Percentiles rank a stretch among this genome's conserved stretches.
phyloP scores from a whole-genome alignment of 2,113 vertebrate genomes.

The Ibidorhyncha struthersii region DNA sequence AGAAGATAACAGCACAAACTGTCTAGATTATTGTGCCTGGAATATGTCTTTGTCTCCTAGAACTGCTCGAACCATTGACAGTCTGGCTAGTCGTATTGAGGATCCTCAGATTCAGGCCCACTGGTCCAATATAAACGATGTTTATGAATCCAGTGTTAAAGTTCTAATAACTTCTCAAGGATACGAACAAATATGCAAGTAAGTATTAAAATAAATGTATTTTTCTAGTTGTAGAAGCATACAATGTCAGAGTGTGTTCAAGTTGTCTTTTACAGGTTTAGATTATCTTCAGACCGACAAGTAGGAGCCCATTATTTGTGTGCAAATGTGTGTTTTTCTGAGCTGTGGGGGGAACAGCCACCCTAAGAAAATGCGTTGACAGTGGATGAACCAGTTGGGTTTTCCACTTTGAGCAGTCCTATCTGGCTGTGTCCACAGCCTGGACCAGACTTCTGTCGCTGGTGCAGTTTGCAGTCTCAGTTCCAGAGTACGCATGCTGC shows the following conservation, averaged over 20 bases:
- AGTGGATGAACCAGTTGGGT: not conserved
- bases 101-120: constrained; percentile 99
- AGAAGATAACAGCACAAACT: not conserved
- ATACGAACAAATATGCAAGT: constrained; percentile 99
- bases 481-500: not conserved
- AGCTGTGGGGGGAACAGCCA: not conserved
- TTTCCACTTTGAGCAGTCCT: not conserved
- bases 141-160: constrained; percentile 98
- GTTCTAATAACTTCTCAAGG: constrained; percentile 98
- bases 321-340: not conserved
- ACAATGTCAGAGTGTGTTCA: not conserved
- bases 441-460: not conserved
- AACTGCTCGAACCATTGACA: constrained; percentile 95
- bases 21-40: not conserved
- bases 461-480: not conserved
- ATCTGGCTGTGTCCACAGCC: not conserved
- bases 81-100: constrained; percentile 92
- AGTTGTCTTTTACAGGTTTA: not conserved
- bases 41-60: constrained; percentile 67
- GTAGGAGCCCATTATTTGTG: not conserved
- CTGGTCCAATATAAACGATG: constrained; percentile 98
- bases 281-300: not conserved
- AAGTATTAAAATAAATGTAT: constrained; percentile 59
- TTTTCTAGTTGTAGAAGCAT: not conserved
- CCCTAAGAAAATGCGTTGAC: not conserved